Evolutionary conservation across 2,797 vertebrate species (phyloP), one percentile per base, ranked within the genome.

Genomic region (Glyptemys insculpta): DNA sequence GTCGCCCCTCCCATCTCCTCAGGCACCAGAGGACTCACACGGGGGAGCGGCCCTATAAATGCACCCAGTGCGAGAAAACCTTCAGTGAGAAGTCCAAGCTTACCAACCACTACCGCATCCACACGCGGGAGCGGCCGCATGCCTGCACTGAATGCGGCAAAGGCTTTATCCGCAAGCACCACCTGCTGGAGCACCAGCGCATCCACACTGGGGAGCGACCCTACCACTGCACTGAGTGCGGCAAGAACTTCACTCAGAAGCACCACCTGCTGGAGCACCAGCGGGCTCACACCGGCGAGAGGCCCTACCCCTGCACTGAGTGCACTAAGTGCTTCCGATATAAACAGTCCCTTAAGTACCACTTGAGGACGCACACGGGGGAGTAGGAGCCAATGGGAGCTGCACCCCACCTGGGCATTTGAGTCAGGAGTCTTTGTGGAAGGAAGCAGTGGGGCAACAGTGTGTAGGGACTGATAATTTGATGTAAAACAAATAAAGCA

Each of bases 81-180:
- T 98, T 98, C 97, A 98, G 98, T 65, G 98, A 98, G 97, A 98
- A 98, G 94, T 98, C 98, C 92, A 98, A 98, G 96, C 98, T 98
- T 50, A 98, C 98, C 97, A 98, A 98, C 97, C 98, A 98, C 78
- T 98, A 98, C 97, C 98, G 98, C 83, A 98, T 98, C 93, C 98
- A 98, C 98, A 98, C 98, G 18, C 98, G 98, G 23, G 98, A 98
- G 97, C 98, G 98, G 89, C 98, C 98, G 21, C 98, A 98, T 12
- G 98, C 98, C 93, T 98, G 98, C 83, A 96, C 98, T 5, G 98
- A 98, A 91, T 98, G 98, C 59, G 98, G 98, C 83, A 98, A 98
- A 94, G 98, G 98, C n/a, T 98, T 98, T 95, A 98, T 98, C 96
- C 98, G 98, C 88, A 98, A 98, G 95, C 98, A 98, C 88, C 98